Evolutionary conservation across 2,888 invertebrate genomes (phyloP).

Genomic region (Polyploca ridens): DNA sequence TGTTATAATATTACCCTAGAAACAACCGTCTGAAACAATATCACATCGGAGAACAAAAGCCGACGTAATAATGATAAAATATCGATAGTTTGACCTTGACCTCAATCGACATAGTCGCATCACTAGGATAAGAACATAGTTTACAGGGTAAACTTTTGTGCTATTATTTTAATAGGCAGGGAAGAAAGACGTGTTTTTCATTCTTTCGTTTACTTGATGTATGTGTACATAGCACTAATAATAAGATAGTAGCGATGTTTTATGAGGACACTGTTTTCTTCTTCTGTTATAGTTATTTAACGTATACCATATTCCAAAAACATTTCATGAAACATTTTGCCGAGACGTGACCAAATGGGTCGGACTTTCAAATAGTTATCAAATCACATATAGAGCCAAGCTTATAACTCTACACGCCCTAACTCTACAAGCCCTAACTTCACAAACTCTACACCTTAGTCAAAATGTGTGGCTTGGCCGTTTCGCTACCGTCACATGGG

Average conservation of each 20-base stretch:
- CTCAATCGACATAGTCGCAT: conserved; percentile 24
- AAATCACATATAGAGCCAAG: too few species aligned
- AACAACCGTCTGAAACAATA: background rate
- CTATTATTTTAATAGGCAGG: conserved; percentile 72
- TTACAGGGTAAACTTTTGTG: conserved; percentile 54
- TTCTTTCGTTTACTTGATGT: conserved; percentile 59
- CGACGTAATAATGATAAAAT: background rate
- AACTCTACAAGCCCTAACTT: too few species aligned
- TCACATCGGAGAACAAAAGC: background rate
- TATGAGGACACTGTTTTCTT: too few species aligned
- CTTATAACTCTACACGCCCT: too few species aligned
- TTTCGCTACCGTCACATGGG: too few species aligned
- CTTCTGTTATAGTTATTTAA: too few species aligned
- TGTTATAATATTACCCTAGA: background rate
- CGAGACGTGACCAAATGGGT: too few species aligned
- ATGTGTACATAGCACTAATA: conserved; percentile 28
- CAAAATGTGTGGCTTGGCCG: too few species aligned
- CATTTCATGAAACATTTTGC: too few species aligned
- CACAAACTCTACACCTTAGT: too few species aligned
- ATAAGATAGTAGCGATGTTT: conserved; percentile 20
- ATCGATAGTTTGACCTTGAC: conserved; percentile 10
- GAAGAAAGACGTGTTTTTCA: conserved; percentile 53
- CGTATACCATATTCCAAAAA: too few species aligned
- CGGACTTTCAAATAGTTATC: too few species aligned
- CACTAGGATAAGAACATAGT: conserved; percentile 46